Evolutionary conservation across 37 sponge, comb jelly and placozoan genomes (phyloP), one percentile per base, ranked within the genome.

Genomic region (Corticium candelabrum): DNA sequence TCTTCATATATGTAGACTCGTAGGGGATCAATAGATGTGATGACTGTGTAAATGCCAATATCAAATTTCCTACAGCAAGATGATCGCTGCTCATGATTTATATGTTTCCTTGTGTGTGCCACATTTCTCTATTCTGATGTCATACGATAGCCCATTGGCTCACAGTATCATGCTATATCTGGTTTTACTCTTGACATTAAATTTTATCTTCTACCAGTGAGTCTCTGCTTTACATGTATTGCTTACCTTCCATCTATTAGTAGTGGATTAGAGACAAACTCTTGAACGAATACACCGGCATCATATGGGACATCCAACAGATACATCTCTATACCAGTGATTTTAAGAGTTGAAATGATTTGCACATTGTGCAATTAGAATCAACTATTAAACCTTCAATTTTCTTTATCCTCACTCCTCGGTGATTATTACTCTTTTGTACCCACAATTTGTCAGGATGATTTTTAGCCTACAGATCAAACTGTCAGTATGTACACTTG

Each of bases 241-340:
- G 37, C 80, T 40, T 74, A 84, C 90, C 87, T 79, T 38, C 90
- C 90, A 62, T 74, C 87, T 75, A 90, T 84, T 3, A 90, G 82
- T 4, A 87, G 38, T 4, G 90, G 90, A 37, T 90, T 84, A 27
- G 68, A 29, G 30, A 90, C 80, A 67, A 84, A 90, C 76, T 87
- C 79, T 76, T 90, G 90, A 11, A 90, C 79, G 74, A 90, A 86
- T 29, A 76, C 39, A 2, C 75, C 75, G 62, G 62, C 62, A 21
- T 50, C 62, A 21, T 50, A 21, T 27, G 15, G 62, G n/a, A n/a
- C n/a, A n/a, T n/a, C n/a, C n/a, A n/a, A n/a, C n/a, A n/a, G n/a
- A n/a, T n/a, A n/a, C n/a, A n/a, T n/a, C n/a, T n/a, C n/a, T n/a
- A n/a, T n/a, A n/a, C n/a, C n/a, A n/a, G n/a, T n/a, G 62, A 50